Evolutionary conservation across 2,888 invertebrate species (phyloP), one percentile per base, ranked within the genome.

Genomic region (Xanthia togata): DNA sequence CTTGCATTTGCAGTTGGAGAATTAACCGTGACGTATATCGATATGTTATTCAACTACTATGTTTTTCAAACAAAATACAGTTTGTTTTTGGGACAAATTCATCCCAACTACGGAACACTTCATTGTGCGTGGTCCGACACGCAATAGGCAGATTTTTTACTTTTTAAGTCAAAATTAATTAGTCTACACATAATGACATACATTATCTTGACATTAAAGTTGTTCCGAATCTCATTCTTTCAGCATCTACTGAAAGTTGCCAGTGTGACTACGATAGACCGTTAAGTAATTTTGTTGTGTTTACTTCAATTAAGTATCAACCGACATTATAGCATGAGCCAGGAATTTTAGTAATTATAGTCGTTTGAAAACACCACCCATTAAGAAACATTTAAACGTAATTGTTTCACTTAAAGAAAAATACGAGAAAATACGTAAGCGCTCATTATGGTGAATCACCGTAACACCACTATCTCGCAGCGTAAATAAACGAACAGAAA

Each of bases 291-390:
- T 84, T 70, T 35, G 50, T 60, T 73, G 64, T 79, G 55, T 67
- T 69, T 60, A 76, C 76, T 68, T 83, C 76, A 70, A 83, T 79
- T 79, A 78, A 55, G 70, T 73, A 68, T 67, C 73, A 79, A 71
- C 72, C 47, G 63, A 70, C 78, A 73, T 73, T 81, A 81, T 59
- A 81, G 67, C 62, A 74, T 67, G 68, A 75, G 59, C n/a, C 20
- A 57, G 68, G 82, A 76, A 69, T 81, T 69, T 69, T 64, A 62
- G 76, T 82, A 85, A 82, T 69, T 82, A 64, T 50, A 81, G 82
- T 71, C 47, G 38, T 85, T 76, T 69, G 23, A 74, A 81, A 82
- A 59, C 44, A 31, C 60, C 64, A 71, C 53, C 71, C 64, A 82
- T 85, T 82, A 69, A n/a, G 74, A 62, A 70, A 81, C 69, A 67